phyloP scores from a whole-genome alignment of 2,797 vertebrate genomes.

The Thaleichthys pacificus region DNA sequence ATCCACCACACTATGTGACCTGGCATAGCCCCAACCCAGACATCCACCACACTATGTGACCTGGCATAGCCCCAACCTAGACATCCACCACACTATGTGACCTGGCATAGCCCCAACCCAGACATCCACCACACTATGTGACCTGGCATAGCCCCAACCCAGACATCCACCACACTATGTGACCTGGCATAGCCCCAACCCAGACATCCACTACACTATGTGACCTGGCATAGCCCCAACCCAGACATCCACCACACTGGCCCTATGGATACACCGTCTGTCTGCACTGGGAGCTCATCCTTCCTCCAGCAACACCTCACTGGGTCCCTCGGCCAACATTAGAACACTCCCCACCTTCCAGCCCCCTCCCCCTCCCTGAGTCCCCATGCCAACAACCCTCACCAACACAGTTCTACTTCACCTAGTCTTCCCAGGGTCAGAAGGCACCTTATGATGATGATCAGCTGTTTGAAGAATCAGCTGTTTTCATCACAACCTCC shows the following conservation, averaged over 20 bases:
- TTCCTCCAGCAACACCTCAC: no score
- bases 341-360: constrained; percentile 32
- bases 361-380: constrained; percentile 21
- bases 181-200: no score
- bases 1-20: no score
- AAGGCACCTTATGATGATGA: constrained; percentile 38
- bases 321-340: constrained; percentile 21
- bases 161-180: no score
- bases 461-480: constrained; percentile 52
- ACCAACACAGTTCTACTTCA: constrained; percentile 5
- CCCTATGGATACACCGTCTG: constrained; percentile 62
- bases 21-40: no score
- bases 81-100: constrained; percentile 44
- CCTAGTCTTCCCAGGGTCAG: neutral
- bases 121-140: constrained; percentile 3
- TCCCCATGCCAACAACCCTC: constrained; percentile 16
- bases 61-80: constrained; percentile 37
- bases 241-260: constrained; percentile 42
- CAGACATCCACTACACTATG: no score
- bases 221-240: neutral
- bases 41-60: neutral
- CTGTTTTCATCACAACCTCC: constrained; percentile 50
- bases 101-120: constrained; percentile 40
- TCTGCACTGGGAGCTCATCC: constrained; percentile 36
- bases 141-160: no score